Conservation (phyloP, 2,113 vertebrate species). For the Lipotes vexillifer region DNA sequence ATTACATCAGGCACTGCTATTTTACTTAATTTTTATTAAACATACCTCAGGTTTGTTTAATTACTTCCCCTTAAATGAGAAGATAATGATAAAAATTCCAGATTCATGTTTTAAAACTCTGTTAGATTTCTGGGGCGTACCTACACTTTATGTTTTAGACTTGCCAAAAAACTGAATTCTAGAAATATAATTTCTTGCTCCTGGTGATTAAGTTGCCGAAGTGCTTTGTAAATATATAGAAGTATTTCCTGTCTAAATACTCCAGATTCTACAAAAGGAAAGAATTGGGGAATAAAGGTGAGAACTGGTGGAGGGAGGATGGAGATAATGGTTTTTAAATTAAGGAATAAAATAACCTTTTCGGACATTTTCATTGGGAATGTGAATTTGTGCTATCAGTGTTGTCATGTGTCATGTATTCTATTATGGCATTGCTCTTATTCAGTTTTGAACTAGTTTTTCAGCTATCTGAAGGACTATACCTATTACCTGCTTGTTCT, state of each 20-base stretch:
- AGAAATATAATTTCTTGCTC: neutral
- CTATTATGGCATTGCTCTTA: neutral
- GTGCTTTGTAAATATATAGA: neutral
- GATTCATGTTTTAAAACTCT: neutral
- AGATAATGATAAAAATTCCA: slow-evolving; percentile 14
- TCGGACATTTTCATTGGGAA: neutral
- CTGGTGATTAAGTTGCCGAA: neutral
- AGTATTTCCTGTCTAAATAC: neutral
- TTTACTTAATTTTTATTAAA: slow-evolving; percentile 44
- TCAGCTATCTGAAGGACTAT: neutral
- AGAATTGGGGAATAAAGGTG: neutral
- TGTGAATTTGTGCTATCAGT: neutral
- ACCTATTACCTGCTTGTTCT: neutral
- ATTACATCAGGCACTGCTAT: neutral
- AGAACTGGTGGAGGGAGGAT: neutral
- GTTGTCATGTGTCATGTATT: neutral
- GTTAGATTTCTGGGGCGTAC: neutral
- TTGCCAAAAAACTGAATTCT: neutral
- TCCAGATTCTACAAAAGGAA: neutral
- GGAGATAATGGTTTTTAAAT: neutral
- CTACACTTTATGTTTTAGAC: neutral
- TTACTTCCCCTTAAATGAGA: slow-evolving; percentile 18
- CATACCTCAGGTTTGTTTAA: slow-evolving; percentile 1
- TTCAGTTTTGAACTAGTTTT: neutral
- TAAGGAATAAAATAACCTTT: neutral